A percentile compares a stretch with the other conserved stretches of the same genome.
Evolutionary conservation across 2,888 invertebrate genomes (phyloP).

Genomic region (Sinopyrophorus schimmeli): DNA sequence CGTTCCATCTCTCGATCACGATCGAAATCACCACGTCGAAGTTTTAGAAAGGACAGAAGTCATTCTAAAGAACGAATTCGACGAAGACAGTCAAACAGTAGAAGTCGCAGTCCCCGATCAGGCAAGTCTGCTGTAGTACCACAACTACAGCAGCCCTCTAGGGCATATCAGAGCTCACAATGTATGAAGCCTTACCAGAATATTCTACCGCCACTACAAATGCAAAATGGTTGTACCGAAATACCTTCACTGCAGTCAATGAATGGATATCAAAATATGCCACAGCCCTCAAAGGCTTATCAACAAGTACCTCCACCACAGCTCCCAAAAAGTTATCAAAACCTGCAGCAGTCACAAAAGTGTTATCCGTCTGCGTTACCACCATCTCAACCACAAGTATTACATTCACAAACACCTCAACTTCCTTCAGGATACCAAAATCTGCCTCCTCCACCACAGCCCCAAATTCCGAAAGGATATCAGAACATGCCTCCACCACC

Average conservation of each 20-base stretch:
- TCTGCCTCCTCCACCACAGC: constrained; percentile 37
- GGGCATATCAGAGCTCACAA: constrained; percentile 20
- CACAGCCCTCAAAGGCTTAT: constrained; percentile 29
- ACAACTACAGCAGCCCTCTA: constrained; percentile 36
- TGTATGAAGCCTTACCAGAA: constrained; percentile 38
- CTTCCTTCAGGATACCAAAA: constrained; percentile 48
- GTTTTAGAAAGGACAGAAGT: constrained; percentile 35
- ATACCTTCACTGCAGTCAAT: constrained; percentile 37
- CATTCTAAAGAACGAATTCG: constrained; percentile 42
- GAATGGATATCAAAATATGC: constrained; percentile 39
- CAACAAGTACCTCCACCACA: constrained; percentile 30
- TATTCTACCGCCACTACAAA: constrained; percentile 24
- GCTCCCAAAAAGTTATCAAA: constrained; percentile 30
- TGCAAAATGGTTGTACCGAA: constrained; percentile 37
- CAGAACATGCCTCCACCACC: constrained; percentile 43
- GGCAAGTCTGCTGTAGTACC: constrained; percentile 33
- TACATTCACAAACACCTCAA: constrained; percentile 41
- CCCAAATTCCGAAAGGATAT: constrained; percentile 36
- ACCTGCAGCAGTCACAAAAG: constrained; percentile 34
- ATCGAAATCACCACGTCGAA: constrained; percentile 45
- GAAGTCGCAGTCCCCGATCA: constrained; percentile 43
- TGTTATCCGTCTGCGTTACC: constrained; percentile 37
- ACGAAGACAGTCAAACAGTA: constrained; percentile 46
- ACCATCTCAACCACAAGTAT: constrained; percentile 53
- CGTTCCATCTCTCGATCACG: constrained; percentile 46